Evolutionary conservation across 2,888 invertebrate species (phyloP).

Genomic region (Malacosoma neustria): DNA sequence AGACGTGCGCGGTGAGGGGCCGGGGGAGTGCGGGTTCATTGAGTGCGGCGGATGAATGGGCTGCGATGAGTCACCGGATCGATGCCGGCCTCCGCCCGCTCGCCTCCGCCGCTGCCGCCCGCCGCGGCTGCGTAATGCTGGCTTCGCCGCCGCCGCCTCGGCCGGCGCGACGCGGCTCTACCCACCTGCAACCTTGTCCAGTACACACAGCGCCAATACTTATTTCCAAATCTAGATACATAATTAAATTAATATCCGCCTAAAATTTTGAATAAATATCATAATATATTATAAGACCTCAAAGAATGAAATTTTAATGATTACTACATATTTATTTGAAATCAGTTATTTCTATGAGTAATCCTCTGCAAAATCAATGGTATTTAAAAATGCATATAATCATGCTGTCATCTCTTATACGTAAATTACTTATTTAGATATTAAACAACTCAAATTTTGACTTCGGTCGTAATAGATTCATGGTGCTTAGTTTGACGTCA

Average conservation of each 20-base stretch:
- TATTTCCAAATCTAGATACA: no score
- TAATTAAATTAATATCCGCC: no score
- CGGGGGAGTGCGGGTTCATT: conserved; percentile 55
- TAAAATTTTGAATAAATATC: no score
- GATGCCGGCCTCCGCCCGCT: conserved; percentile 33
- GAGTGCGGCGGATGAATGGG: conserved; percentile 70
- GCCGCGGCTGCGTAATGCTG: conserved; percentile 31
- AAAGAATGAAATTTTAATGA: no score
- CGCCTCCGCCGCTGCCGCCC: conserved; percentile 17
- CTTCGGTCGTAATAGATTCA: not conserved
- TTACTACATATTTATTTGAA: no score
- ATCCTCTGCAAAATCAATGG: no score
- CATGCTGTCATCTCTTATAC: no score
- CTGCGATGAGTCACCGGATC: conserved; percentile 67
- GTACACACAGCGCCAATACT: no score
- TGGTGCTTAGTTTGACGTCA: not conserved
- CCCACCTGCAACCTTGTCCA: not conserved
- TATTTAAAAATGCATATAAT: no score
- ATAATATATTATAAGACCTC: no score
- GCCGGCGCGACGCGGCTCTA: conserved; percentile 8
- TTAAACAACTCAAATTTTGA: not conserved
- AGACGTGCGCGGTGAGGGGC: conserved; percentile 20
- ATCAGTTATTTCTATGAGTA: no score
- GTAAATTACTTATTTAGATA: no score
- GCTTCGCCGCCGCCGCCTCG: conserved; percentile 15